Conservation (phyloP, 2,888 invertebrate genomes). For the Pseudococcus viburni region DNA sequence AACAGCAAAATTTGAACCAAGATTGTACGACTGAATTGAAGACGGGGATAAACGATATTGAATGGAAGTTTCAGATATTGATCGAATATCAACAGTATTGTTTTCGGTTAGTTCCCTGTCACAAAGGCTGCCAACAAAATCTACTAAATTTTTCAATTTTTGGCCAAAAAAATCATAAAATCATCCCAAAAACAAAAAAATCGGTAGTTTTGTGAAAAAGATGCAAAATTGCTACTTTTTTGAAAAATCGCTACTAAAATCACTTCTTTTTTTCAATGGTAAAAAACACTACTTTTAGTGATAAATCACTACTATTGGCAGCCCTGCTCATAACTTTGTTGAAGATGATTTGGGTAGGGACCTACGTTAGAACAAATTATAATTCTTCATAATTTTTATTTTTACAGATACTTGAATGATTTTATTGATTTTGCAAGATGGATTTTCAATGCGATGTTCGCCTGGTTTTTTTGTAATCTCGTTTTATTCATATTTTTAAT, state of each 20-base stretch:
- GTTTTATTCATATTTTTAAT: not conserved
- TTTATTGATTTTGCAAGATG: not conserved
- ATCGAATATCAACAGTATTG: not conserved
- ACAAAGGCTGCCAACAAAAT: no score
- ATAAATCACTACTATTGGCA: no score
- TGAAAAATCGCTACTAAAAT: no score
- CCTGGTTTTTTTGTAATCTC: not conserved
- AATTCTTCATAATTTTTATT: not conserved
- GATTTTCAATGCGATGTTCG: constrained; percentile 19
- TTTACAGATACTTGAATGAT: not conserved
- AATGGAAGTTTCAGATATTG: not conserved
- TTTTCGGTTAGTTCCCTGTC: not conserved
- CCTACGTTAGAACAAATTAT: not conserved
- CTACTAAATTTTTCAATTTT: no score
- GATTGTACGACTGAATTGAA: not conserved
- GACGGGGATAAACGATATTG: not conserved
- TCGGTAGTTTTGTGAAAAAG: no score
- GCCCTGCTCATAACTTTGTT: not conserved
- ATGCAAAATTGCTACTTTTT: no score
- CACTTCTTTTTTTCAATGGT: no score
- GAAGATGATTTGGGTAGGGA: not conserved
- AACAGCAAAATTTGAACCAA: not conserved
- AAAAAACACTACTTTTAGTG: no score
- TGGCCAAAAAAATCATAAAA: no score
- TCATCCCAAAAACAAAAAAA: no score